Evolutionary conservation across 1,140 invertebrate genomes (phyloP).

Genomic region (Geopemphigus sp.): DNA sequence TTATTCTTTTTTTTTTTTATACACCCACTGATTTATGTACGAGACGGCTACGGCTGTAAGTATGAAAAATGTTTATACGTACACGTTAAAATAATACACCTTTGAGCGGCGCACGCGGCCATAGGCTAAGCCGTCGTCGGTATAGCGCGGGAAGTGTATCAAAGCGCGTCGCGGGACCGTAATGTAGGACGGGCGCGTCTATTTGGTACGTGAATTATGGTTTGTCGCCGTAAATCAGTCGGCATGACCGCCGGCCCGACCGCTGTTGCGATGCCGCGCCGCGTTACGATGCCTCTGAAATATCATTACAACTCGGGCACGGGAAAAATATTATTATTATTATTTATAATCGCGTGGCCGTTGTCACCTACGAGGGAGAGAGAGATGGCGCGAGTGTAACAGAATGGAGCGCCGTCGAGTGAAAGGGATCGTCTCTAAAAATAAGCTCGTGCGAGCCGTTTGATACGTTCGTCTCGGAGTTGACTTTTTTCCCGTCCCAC

Average conservation of each 20-base stretch:
- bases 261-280: neutral
- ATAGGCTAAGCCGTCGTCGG: conserved; percentile 3
- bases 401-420: neutral
- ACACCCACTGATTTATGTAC: conserved; percentile 2
- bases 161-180: conserved; percentile 15
- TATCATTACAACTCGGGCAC: neutral
- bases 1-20: neutral
- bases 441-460: conserved; percentile 14
- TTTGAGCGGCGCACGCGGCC: conserved; percentile 23
- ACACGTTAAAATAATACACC: neutral
- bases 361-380: neutral
- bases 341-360: conserved; percentile 34
- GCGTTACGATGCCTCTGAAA: neutral
- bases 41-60: neutral
- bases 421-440: conserved; percentile 38
- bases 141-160: conserved; percentile 8
- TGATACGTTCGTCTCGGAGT: conserved; percentile 20
- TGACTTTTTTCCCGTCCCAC: neutral
- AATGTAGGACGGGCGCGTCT: neutral
- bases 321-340: conserved; percentile 43
- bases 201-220: conserved; percentile 43
- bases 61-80: too few species aligned
- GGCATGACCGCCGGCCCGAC: conserved; percentile 15
- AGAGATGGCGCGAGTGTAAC: neutral
- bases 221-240: conserved; percentile 48